Percentiles rank a stretch among this genome's conserved stretches.
Evolutionary conservation across 2,113 vertebrate species (phyloP).

Genomic region (Platichthys stellatus): DNA sequence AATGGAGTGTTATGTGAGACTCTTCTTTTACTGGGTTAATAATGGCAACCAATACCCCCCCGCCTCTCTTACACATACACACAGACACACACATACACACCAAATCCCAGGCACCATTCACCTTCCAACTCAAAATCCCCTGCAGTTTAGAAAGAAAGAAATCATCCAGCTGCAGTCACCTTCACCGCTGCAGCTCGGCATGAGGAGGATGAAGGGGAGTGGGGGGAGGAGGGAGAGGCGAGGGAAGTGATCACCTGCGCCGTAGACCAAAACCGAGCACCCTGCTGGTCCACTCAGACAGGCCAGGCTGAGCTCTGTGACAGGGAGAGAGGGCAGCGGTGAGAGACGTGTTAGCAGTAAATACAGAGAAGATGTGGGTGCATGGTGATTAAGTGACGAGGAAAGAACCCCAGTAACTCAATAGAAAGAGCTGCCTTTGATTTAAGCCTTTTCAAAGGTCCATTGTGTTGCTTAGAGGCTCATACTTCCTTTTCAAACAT

Average conservation of each 20-base stretch:
- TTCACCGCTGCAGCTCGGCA: slow-evolving; percentile 58
- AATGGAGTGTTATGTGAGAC: slow-evolving; percentile 58
- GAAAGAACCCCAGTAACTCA: slow-evolving; percentile 28
- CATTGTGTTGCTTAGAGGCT: slow-evolving; percentile 31
- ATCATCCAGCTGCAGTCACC: slow-evolving; percentile 67
- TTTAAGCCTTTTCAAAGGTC: slow-evolving; percentile 18
- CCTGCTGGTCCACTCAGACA: slow-evolving; percentile 44
- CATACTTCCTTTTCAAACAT: slow-evolving; percentile 30
- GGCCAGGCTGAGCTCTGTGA: slow-evolving; percentile 18
- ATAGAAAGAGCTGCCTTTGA: slow-evolving; percentile 24
- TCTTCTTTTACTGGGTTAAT: slow-evolving; percentile 26
- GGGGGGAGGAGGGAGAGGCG: slow-evolving; percentile 5
- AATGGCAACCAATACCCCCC: slow-evolving; percentile 13
- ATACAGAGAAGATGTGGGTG: slow-evolving; percentile 12
- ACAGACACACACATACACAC: background rate
- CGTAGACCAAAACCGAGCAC: slow-evolving; percentile 55
- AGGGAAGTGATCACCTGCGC: slow-evolving; percentile 60
- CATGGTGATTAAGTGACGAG: slow-evolving; percentile 14
- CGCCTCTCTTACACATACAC: background rate
- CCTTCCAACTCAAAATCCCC: slow-evolving; percentile 11
- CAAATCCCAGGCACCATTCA: background rate
- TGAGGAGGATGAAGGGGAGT: slow-evolving; percentile 20
- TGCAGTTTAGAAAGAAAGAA: slow-evolving; percentile 48
- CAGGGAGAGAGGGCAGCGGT: slow-evolving; percentile 13
- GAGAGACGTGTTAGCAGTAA: background rate